Evolutionary conservation across 2,888 invertebrate species (phyloP), one percentile per base, ranked within the genome.

Genomic region (Ceriagrion tenellum): DNA sequence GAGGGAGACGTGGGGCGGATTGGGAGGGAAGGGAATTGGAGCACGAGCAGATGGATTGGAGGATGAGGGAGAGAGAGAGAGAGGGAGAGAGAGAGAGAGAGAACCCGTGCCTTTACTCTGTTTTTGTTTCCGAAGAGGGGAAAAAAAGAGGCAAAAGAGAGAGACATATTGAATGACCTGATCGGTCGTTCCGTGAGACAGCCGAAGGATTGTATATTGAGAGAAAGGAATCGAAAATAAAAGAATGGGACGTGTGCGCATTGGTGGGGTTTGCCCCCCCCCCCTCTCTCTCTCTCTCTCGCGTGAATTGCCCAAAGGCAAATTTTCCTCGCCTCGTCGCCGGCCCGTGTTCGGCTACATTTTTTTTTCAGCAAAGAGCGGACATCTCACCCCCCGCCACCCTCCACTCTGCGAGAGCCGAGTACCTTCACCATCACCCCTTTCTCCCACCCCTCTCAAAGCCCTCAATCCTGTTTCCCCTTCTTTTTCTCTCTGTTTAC

Each of bases 191-290:
- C 69, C 74, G 69, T 74, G 93, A 47, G 55, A 69, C 69, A 93
- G 69, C n/a, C 74, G 93, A 63, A 69, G 59, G 93, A 93, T 69
- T 93, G 93, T 93, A 81, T 81, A 81, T 81, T 81, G 59, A 89
- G 89, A 89, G 89, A 89, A 55, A 89, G 89, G n/a, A 55, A 47
- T 47, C 47, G 89, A 26, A 89, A 89, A 55, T 47, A 93, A 93
- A 69, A 74, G 30, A 47, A n/a, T 26, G 90, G 63, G 55, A n/a
- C 69, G 93, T 74, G 93, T 74, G 93, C 93, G 93, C 89, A 47
- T 2, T 4, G n/a, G 89, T 13, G 89, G 93, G 35, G 47, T 69
- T 47, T 23, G 63, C 40, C 35, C 59, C 40, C 56, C 56, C n/a
- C n/a, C n/a, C n/a, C n/a, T n/a, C n/a, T 47, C 47, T 47, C 47